Evolutionary conservation across 2,888 invertebrate genomes (phyloP), one percentile per base, ranked within the genome.

Genomic region (Athripsodes cinereus): DNA sequence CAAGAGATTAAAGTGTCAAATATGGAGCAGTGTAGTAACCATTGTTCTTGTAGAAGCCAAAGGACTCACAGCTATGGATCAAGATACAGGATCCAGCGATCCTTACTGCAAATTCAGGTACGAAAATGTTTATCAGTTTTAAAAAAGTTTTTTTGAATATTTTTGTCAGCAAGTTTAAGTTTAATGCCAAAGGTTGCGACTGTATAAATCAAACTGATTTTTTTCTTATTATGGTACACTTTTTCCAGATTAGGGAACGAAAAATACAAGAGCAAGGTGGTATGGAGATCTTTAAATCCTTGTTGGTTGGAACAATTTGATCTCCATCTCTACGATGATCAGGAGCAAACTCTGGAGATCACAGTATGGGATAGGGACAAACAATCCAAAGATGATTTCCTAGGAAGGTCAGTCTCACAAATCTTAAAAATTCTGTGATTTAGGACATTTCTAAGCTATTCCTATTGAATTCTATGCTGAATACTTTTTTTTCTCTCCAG

Each of bases 221-320:
- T 3, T 26, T 26, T 6, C 3, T 6, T 6, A 26, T 6, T 26
- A 26, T n/a, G n/a, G n/a, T n/a, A n/a, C n/a, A n/a, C n/a, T 44
- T 54, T 44, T 66, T 67, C 22, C 70, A 92, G 95, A 73, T 83
- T 99, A 74, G 97, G 96, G 62, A 92, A 91, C 68, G 98, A 98
- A 77, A 98, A 97, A 78, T 97, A 92, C 79, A 97, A 96, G 78
- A 95, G 94, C 71, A 94, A 96, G 73, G 86, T 89, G 58, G 83
- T 88, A 55, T 87, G 88, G 83, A 89, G 93, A 70, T 87, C 92
- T 0, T 75, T 92, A 55, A 90, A 88, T 71, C 95, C 96, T 0
- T 84, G 87, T 57, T 99, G 98, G 98, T 70, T 96, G 69, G 98
- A 99, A 70, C 96, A 97, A 75, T 96, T 98, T 71, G 97, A 99